Evolutionary conservation across 1,140 invertebrate genomes (phyloP).

Genomic region (Drosophila nikananu): DNA sequence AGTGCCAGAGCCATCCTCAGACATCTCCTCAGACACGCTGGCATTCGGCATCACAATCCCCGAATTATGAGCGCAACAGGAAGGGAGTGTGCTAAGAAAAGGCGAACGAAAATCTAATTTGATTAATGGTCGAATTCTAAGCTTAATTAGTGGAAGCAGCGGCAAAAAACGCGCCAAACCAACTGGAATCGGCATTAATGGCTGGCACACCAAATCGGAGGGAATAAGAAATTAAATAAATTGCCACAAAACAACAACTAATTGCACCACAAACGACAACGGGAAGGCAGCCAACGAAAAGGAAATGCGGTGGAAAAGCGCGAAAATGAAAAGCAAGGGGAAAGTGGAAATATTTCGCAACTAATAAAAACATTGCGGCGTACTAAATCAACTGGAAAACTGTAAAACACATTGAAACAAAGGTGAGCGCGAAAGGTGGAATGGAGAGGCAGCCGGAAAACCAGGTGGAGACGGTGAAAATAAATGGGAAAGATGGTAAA

Average conservation of each 20-base stretch:
- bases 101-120: constrained; percentile 62
- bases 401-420: constrained; percentile 47
- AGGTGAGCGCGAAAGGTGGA: constrained; percentile 24
- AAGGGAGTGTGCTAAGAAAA: constrained; percentile 10
- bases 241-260: constrained; percentile 59
- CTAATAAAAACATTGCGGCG: constrained; percentile 75
- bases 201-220: constrained; percentile 19
- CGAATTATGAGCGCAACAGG: constrained; percentile 59
- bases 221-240: constrained; percentile 49
- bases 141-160: constrained; percentile 72
- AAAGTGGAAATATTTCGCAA: constrained; percentile 67
- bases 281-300: constrained; percentile 55
- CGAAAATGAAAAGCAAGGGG: constrained; percentile 1
- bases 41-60: constrained; percentile 23
- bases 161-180: constrained; percentile 27
- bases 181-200: constrained; percentile 51
- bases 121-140: constrained; percentile 80
- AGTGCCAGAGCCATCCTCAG: constrained; percentile 55
- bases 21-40: constrained; percentile 30
- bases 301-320: constrained; percentile 22
- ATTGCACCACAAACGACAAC: constrained; percentile 62
- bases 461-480: constrained; percentile 21
- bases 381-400: constrained; percentile 75
- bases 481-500: constrained; percentile 56
- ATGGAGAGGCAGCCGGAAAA: constrained; percentile 3